Conservation (phyloP, 2,113 vertebrate species). For the Oenanthe oenanthe region DNA sequence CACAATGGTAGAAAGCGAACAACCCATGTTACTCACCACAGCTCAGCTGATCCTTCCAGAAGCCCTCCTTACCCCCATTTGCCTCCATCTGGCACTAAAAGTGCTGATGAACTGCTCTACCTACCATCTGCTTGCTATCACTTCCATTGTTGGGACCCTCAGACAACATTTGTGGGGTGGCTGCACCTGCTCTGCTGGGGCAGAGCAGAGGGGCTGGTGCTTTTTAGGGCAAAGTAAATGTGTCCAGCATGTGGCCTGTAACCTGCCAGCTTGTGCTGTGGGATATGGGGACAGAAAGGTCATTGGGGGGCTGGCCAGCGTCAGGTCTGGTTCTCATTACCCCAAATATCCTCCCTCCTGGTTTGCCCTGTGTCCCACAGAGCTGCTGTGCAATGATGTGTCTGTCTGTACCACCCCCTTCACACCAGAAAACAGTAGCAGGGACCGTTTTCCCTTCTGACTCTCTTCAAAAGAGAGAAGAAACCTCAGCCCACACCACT, state of each 20-base stretch:
- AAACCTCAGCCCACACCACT: background rate
- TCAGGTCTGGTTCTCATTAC: background rate
- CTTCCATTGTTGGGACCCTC: rapidly evolving
- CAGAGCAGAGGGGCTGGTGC: rapidly evolving
- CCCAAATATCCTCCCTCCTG: background rate
- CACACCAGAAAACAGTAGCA: background rate
- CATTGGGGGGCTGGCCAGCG: background rate
- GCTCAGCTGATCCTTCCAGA: background rate
- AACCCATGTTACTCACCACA: background rate
- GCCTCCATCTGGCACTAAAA: background rate
- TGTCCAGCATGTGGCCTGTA: rapidly evolving
- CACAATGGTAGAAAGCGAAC: background rate
- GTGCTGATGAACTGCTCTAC: background rate
- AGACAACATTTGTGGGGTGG: background rate
- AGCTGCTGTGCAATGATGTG: background rate
- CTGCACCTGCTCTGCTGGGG: background rate
- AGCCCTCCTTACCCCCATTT: background rate
- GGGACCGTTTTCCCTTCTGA: background rate
- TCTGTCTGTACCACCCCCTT: background rate
- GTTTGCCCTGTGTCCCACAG: background rate
- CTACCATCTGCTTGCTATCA: background rate
- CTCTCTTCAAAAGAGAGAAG: background rate
- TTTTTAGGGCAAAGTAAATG: background rate
- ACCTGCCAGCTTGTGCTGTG: background rate
- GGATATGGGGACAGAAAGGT: background rate